These are phyloP conservation scores for Bradypodion ventrale DNA, from an alignment of 2,797 vertebrate species.

Conservation along the genomic window DNA sequence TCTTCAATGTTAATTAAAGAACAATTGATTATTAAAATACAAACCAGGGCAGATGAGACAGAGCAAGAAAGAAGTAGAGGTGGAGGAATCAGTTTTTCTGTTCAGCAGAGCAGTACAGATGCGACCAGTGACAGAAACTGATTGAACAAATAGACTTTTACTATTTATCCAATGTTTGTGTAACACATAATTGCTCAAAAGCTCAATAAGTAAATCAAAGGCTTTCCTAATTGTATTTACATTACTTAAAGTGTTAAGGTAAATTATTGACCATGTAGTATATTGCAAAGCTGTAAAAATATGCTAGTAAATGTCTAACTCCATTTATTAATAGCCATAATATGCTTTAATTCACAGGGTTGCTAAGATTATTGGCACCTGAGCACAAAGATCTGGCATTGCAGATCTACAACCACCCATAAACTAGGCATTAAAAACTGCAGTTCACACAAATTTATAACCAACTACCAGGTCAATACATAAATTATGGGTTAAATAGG, in stretches of 20 bases:
- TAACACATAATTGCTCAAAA: slow-evolving; percentile 25
- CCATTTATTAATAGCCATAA: slow-evolving; percentile 36
- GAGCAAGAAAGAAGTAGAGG: background rate
- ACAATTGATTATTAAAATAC: slow-evolving; percentile 62
- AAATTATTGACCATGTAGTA: slow-evolving; percentile 31
- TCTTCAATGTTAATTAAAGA: slow-evolving; percentile 64
- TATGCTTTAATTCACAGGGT: slow-evolving; percentile 42
- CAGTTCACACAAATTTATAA: background rate
- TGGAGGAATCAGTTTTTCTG: background rate
- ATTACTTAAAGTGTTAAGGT: slow-evolving; percentile 31
- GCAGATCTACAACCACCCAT: background rate
- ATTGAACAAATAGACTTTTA: slow-evolving; percentile 27
- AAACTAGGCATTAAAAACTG: slow-evolving; percentile 14
- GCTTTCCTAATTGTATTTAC: slow-evolving; percentile 34
- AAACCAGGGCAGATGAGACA: slow-evolving; percentile 23
- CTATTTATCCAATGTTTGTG: slow-evolving; percentile 34
- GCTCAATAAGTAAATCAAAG: slow-evolving; percentile 32
- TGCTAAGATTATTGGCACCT: slow-evolving; percentile 36
- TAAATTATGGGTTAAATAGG: background rate
- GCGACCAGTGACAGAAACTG: slow-evolving; percentile 10
- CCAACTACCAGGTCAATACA: background rate
- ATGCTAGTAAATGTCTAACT: slow-evolving; percentile 34
- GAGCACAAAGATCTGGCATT: slow-evolving; percentile 1
- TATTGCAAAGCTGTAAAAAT: slow-evolving; percentile 46
- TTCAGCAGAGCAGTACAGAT: slow-evolving; percentile 27